Evolutionary conservation across 1,140 invertebrate species (phyloP), one percentile per base, ranked within the genome.

Genomic region (Aphidius ervi): DNA sequence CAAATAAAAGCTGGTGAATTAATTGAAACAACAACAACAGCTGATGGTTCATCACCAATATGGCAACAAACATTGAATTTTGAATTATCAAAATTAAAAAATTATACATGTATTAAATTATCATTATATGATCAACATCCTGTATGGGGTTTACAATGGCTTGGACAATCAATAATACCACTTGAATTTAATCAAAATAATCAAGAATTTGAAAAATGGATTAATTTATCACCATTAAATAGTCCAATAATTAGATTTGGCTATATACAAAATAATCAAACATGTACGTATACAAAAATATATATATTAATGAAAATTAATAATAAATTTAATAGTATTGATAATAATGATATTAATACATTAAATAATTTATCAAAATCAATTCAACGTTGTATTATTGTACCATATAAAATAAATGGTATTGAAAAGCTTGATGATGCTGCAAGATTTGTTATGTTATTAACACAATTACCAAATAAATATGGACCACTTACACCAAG

Each of bases 51-150:
- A 7, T 74, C 75, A 5, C 78, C 78, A 5, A 60, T 81, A 23
- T 79, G 77, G 78, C 77, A 81, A 6, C 72, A 79, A 55, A 78
- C 77, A 1, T 57, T 79, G 23, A 67, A 74, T 1, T 78, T 81
- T 41, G 73, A 74, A 31, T 58, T 76, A 6, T 73, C 75, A 1
- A 68, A 66, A 46, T 64, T 66, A 43, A 67, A 64, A 1, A 48
- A 45, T n/a, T 69, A 77, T 56, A 63, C 74, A 20, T 65, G 62
- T 57, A 64, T 80, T 1, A 78, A 75, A 42, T 54, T 80, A 6
- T 68, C 77, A 8, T 60, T 80, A 0, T 80, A 71, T 23, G 78
- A 80, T 63, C 74, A 77, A 7, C 78, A 80, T 64, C 78, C 78
- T 6, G 67, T 76, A 5, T 80, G 78, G 77, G 78, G 78, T 45